These are phyloP conservation scores for Periplaneta americana DNA, from an alignment of 1,140 invertebrate species.

Conservation along the genomic window DNA sequence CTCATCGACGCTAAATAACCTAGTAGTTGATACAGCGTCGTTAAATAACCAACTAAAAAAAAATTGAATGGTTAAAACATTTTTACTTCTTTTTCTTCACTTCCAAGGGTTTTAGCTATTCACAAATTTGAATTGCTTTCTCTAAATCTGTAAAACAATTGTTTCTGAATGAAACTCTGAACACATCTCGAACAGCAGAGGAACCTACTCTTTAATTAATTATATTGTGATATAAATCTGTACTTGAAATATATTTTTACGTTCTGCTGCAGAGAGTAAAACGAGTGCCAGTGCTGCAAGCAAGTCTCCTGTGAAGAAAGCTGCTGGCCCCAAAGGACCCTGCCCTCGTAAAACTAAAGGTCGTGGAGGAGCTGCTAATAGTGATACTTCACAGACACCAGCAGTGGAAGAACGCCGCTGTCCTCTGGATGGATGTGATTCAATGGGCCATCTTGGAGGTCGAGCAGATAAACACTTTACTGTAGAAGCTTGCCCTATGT, in stretches of 20 bases:
- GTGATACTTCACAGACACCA: background rate
- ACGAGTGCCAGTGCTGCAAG: slow-evolving; percentile 30
- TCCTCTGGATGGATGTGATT: slow-evolving; percentile 84
- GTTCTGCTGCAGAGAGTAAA: slow-evolving; percentile 24
- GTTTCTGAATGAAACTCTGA: too few species aligned
- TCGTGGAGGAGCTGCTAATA: slow-evolving; percentile 29
- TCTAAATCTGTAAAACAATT: too few species aligned
- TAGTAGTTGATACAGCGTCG: too few species aligned
- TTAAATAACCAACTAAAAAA: too few species aligned
- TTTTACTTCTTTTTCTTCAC: too few species aligned
- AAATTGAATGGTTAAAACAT: too few species aligned
- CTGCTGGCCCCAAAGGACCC: slow-evolving; percentile 33
- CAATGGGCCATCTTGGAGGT: slow-evolving; percentile 83
- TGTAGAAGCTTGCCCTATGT: slow-evolving; percentile 80
- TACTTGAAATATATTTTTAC: background rate
- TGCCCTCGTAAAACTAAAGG: slow-evolving; percentile 22
- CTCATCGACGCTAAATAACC: too few species aligned
- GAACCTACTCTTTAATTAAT: background rate
- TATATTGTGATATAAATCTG: background rate
- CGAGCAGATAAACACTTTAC: slow-evolving; percentile 78
- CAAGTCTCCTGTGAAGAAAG: slow-evolving; percentile 56
- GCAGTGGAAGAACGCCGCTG: slow-evolving; percentile 60
- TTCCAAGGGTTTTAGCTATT: too few species aligned
- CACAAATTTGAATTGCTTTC: too few species aligned
- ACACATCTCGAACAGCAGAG: background rate